Evolutionary conservation across 2,797 vertebrate genomes (phyloP).

Genomic region (Hypotaenidia okinawae): DNA sequence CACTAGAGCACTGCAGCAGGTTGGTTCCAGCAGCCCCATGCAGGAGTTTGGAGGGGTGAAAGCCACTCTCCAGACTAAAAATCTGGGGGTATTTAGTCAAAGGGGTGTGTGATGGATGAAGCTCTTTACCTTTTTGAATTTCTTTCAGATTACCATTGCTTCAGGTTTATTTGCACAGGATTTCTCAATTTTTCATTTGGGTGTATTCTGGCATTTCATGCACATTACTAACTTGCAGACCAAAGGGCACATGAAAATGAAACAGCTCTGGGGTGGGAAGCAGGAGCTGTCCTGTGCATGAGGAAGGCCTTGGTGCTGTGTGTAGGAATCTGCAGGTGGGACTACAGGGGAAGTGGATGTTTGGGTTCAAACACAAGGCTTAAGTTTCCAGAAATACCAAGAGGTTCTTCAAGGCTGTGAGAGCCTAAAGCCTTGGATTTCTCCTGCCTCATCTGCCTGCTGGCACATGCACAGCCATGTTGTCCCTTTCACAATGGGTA

Average conservation of each 20-base stretch:
- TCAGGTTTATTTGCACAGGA: not conserved
- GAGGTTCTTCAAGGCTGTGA: slow-evolving; percentile 7
- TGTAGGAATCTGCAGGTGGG: not conserved
- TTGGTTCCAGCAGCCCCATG: not conserved
- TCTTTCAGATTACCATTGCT: not conserved
- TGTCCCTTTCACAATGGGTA: not conserved
- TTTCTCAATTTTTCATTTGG: not conserved
- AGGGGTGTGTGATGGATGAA: not conserved
- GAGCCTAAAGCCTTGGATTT: slow-evolving; percentile 44
- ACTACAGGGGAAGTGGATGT: not conserved
- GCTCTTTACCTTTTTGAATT: not conserved
- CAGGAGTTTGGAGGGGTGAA: not conserved
- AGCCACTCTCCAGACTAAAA: not conserved
- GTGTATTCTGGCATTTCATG: not conserved
- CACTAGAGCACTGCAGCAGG: not conserved
- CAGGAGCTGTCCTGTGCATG: not conserved
- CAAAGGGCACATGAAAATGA: not conserved
- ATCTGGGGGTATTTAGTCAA: not conserved
- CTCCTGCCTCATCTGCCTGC: not conserved
- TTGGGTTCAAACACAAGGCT: not conserved
- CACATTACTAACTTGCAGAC: not conserved
- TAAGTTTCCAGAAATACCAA: not conserved
- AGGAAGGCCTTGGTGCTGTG: not conserved
- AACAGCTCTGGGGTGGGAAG: not conserved
- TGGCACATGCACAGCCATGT: not conserved